phyloP scores from a whole-genome alignment of 2,888 invertebrate genomes.

The Eupithecia abbreviata region DNA sequence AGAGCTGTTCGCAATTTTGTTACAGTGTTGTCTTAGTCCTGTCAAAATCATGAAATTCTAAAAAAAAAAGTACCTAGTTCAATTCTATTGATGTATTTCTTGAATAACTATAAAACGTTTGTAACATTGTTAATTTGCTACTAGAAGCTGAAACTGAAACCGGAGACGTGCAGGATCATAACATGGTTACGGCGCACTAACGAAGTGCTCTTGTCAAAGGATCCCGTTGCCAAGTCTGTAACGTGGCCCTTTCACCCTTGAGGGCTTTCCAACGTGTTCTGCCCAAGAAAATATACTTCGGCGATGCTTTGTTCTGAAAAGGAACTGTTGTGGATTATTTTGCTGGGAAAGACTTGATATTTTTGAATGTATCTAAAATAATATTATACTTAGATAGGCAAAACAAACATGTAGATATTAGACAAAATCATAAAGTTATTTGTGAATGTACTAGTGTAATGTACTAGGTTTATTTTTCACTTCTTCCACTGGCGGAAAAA shows the following conservation, averaged over 20 bases:
- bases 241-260: conserved; percentile 55
- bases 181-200: conserved; percentile 59
- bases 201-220: conserved; percentile 66
- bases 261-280: conserved; percentile 42
- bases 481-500: too few species aligned
- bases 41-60: too few species aligned
- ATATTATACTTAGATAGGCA: too few species aligned
- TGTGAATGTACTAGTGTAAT: too few species aligned
- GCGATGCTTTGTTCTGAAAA: neutral
- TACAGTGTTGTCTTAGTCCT: too few species aligned
- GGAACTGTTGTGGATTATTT: neutral
- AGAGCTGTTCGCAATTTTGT: too few species aligned
- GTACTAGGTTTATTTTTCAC: too few species aligned
- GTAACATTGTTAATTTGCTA: neutral
- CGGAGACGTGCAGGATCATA: conserved; percentile 64
- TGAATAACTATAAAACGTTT: neutral
- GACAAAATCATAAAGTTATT: too few species aligned
- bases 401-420: too few species aligned
- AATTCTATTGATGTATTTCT: neutral
- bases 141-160: conserved; percentile 5
- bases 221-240: conserved; percentile 48
- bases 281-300: conserved; percentile 18
- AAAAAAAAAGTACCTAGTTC: too few species aligned
- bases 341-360: neutral
- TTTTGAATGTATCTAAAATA: too few species aligned